These are phyloP conservation scores for Acanthis flammea DNA, from an alignment of 2,797 vertebrate species.

Conservation along the genomic window DNA sequence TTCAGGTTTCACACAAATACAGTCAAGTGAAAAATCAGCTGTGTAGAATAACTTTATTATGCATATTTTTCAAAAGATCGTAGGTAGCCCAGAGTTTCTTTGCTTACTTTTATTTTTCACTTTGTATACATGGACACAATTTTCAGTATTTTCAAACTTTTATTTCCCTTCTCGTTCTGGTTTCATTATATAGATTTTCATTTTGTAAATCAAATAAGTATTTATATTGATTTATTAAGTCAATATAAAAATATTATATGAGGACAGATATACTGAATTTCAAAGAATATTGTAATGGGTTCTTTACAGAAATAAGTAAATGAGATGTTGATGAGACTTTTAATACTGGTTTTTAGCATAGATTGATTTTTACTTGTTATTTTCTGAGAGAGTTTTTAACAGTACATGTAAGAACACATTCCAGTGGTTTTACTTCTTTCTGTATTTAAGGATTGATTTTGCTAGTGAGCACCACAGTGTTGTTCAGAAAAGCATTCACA, in stretches of 20 bases:
- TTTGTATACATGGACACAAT: no score
- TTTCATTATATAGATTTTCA: neutral
- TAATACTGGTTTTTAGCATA: neutral
- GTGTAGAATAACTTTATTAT: neutral
- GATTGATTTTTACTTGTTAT: neutral
- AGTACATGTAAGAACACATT: neutral
- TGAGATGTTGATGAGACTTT: neutral
- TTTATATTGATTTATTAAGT: neutral
- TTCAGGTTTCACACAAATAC: neutral
- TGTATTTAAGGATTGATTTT: neutral
- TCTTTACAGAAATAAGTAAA: neutral
- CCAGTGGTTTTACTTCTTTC: neutral
- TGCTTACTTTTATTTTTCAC: neutral
- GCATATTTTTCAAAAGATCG: neutral
- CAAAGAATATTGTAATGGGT: neutral
- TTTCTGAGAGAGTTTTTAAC: neutral
- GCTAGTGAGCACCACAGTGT: fast-evolving
- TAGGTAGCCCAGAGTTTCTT: neutral
- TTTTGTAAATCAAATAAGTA: neutral
- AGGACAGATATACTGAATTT: neutral
- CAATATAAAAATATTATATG: neutral
- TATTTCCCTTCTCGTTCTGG: neutral
- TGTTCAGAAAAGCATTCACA: neutral
- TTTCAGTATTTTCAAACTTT: neutral
- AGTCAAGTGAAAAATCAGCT: neutral